Base-by-base conservation (phyloP, 2,888 invertebrate genomes). In the Eubasilissa splendida region DNA sequence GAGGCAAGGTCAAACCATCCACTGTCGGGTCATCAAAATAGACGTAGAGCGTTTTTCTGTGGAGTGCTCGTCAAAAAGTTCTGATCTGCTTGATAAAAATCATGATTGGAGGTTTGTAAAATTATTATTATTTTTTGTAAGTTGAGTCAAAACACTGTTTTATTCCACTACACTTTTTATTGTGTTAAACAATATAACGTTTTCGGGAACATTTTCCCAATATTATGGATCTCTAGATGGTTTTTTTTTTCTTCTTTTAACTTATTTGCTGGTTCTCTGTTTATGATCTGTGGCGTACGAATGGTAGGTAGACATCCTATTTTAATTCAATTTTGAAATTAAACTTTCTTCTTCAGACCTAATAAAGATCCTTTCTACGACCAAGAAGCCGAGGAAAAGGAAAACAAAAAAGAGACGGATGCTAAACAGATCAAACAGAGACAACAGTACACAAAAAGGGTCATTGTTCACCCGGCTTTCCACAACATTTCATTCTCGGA, bases 401-500 rank as follows among this genome's bases (percentile, higher is more conserved):
- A 98, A 85, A 88, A 91, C 3, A 93, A 95, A 60, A 92, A 92
- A 63, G 96, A 96, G 85, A 94, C 93, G 76, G 96, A 96, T 82
- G 92, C 94, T 10, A 96, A 96, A 86, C 96, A 96, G 87, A 92
- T 93, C 7, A 95, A 96, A 85, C 94, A 95, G 83, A 91, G 95
- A 4, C 95, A 95, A 88, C 95, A 96, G 50, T 98, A 98, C 86
- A 95, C 97, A 52, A 99, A 98, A 87, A 92, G 99, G 14, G 99
- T 99, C 0, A 99, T 99, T 82, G 97, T 98, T 7, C 99, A 99
- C 89, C 98, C 99, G 0, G 94, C 96, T 10, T 99, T 99, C 91
- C 96, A 98, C 85, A 99, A 99, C 87, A 96, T 99, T 85, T 96
- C 97, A 3, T 98, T 94, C 87, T 94, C 94, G 0, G 97, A 98